These are phyloP conservation scores for Naja naja DNA, from an alignment of 2,113 vertebrate genomes.

Conservation along the genomic window DNA sequence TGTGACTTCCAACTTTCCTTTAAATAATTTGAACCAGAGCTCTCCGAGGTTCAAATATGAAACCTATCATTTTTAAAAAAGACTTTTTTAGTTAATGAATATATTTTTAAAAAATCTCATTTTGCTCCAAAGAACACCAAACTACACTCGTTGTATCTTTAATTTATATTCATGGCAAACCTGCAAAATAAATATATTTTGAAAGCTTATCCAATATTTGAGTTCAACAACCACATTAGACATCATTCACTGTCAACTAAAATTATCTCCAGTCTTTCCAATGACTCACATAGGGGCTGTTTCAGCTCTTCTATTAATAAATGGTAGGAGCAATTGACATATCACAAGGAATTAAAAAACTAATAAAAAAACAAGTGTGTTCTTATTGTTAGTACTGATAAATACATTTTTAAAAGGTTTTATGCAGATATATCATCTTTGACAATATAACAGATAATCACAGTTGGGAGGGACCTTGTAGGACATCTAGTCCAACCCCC, in stretches of 20 bases:
- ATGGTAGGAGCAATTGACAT: not conserved
- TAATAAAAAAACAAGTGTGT: not conserved
- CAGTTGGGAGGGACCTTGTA: no score
- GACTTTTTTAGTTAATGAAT: not conserved
- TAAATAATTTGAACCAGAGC: not conserved
- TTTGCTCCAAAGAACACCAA: not conserved
- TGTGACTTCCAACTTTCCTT: not conserved
- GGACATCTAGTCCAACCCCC: no score
- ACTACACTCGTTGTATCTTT: no score
- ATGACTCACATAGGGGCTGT: not conserved
- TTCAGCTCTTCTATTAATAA: not conserved
- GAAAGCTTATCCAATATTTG: not conserved
- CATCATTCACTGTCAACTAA: not conserved
- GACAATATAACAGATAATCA: not conserved
- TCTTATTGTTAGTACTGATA: not conserved
- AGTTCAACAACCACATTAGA: no score
- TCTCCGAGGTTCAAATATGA: not conserved
- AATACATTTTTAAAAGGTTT: not conserved
- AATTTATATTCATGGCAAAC: not conserved
- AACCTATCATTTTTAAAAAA: not conserved
- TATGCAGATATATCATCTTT: not conserved
- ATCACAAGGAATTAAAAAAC: not conserved
- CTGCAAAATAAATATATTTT: not conserved
- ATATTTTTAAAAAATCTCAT: not conserved
- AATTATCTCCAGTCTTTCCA: not conserved